Evolutionary conservation across 1,140 invertebrate genomes (phyloP).

Genomic region (Zaprionus lachaisei): DNA sequence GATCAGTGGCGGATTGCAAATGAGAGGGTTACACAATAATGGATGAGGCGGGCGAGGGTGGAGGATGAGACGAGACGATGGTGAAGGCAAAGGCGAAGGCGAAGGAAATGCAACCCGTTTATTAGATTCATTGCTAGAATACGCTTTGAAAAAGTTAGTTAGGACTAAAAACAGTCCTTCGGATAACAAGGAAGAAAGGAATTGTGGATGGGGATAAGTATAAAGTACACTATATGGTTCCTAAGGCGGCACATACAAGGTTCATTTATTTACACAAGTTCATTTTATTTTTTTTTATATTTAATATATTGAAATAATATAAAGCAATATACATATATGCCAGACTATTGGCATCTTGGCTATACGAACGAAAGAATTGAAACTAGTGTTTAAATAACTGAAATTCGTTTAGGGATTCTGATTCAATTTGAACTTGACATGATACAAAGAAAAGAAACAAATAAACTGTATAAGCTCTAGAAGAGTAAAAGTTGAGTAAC

Average conservation of each 20-base stretch:
- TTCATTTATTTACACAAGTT: too few relatives aligned
- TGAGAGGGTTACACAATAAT: constrained; percentile 16
- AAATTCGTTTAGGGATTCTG: not conserved
- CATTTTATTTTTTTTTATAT: too few relatives aligned
- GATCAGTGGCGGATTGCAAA: constrained; percentile 40
- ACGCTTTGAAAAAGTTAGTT: constrained; percentile 32
- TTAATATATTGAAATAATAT: too few relatives aligned
- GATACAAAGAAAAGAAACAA: too few relatives aligned
- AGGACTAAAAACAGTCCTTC: not conserved
- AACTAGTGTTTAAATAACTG: not conserved
- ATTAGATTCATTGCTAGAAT: constrained; percentile 34
- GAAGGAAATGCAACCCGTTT: constrained; percentile 41
- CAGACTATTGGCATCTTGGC: too few relatives aligned
- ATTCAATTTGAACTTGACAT: too few relatives aligned
- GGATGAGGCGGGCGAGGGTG: not conserved
- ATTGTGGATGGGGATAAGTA: not conserved
- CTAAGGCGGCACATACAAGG: not conserved
- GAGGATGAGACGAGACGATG: constrained; percentile 7
- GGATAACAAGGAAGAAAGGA: not conserved
- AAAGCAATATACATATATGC: too few relatives aligned
- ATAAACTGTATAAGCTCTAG: too few relatives aligned
- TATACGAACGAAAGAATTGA: not conserved
- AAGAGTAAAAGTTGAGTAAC: not conserved
- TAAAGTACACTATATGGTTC: not conserved
- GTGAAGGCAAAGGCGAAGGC: not conserved